Conservation (phyloP, 2,113 vertebrate genomes). For the Tupaia chinensis region DNA sequence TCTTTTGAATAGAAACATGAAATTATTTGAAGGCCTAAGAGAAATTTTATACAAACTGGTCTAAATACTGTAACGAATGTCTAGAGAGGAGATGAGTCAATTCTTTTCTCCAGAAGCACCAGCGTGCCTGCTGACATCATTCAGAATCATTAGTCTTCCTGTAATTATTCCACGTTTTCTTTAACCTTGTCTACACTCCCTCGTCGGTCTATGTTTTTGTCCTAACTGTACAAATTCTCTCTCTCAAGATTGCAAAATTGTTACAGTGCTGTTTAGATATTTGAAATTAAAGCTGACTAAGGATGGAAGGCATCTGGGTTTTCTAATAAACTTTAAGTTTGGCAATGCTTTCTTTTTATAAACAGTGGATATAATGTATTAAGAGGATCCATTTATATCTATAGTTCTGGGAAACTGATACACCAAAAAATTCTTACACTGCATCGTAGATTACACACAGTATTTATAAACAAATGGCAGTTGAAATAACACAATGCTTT, state of each 20-base stretch:
- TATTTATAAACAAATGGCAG: constrained; percentile 57
- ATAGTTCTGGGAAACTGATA: neutral
- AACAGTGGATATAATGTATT: neutral
- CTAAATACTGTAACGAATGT: constrained; percentile 16
- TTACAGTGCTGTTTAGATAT: neutral
- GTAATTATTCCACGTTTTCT: neutral
- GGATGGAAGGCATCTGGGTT: neutral
- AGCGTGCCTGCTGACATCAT: neutral
- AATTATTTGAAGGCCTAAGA: constrained; percentile 64
- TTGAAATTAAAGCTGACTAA: neutral
- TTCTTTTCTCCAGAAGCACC: neutral
- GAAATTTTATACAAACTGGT: constrained; percentile 62
- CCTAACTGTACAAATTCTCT: neutral
- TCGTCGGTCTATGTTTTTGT: neutral
- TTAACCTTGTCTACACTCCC: neutral
- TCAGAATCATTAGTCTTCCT: neutral
- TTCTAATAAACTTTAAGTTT: neutral
- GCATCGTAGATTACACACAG: neutral
- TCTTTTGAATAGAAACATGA: constrained; percentile 72
- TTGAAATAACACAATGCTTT: constrained; percentile 56
- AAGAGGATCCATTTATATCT: neutral
- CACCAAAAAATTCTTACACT: neutral
- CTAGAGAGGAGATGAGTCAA: neutral
- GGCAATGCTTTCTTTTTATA: neutral
- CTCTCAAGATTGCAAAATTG: neutral